Evolutionary conservation across 2,888 invertebrate species (phyloP).

Genomic region (Pyrochroa serraticornis): DNA sequence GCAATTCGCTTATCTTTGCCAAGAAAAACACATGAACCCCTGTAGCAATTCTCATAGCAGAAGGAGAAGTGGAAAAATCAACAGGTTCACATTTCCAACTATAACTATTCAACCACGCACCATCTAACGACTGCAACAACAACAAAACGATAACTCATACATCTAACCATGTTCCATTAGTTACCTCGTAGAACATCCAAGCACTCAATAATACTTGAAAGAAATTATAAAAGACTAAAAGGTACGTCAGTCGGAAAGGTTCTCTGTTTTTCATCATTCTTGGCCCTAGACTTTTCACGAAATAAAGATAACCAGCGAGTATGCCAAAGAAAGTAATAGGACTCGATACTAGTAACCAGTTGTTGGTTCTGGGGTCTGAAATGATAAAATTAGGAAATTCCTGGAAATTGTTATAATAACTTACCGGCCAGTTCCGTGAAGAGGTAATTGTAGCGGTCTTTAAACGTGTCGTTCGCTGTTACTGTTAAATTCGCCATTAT

Average conservation of each 20-base stretch:
- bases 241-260: constrained; percentile 78
- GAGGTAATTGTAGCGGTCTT: constrained; percentile 8
- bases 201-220: constrained; percentile 82
- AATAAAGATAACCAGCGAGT: constrained; percentile 70
- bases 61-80: constrained; percentile 76
- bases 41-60: constrained; percentile 76
- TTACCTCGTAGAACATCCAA: constrained; percentile 80
- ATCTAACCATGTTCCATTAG: constrained; percentile 31
- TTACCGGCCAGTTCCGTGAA: constrained; percentile 19
- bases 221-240: constrained; percentile 84
- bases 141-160: not conserved
- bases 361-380: constrained; percentile 66
- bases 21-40: constrained; percentile 86
- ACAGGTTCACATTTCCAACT: constrained; percentile 93
- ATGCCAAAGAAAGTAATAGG: constrained; percentile 69
- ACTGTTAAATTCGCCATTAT: constrained; percentile 58
- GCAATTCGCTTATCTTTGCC: constrained; percentile 87
- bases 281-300: constrained; percentile 79
- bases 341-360: constrained; percentile 73
- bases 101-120: constrained; percentile 82
- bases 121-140: constrained; percentile 71
- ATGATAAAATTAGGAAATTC: constrained; percentile 16
- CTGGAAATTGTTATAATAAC: not conserved
- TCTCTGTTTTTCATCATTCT: constrained; percentile 83
- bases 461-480: constrained; percentile 55